phyloP scores from a whole-genome alignment of 2,113 vertebrate genomes.

The Limanda limanda region DNA sequence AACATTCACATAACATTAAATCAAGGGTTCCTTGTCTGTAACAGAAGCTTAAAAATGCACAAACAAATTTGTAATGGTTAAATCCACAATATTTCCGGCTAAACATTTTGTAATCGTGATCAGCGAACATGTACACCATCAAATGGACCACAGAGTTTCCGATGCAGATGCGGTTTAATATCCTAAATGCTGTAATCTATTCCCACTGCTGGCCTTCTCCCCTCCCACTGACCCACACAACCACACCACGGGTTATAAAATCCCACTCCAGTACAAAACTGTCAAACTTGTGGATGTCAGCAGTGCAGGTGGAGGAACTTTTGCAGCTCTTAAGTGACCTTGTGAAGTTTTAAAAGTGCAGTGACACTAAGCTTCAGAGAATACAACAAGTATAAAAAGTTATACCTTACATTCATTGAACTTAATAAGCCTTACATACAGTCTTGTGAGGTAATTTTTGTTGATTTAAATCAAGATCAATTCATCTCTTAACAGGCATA shows the following conservation, averaged over 20 bases:
- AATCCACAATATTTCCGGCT: conserved; percentile 6
- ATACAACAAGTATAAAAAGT: too few species aligned
- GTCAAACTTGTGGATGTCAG: conserved; percentile 14
- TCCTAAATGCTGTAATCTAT: conserved; percentile 73
- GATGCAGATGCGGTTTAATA: conserved; percentile 63
- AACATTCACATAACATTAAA: neutral
- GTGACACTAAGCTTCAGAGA: too few species aligned
- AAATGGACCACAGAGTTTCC: conserved; percentile 21
- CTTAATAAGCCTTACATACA: too few species aligned
- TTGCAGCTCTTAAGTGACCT: too few species aligned
- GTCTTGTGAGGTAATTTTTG: too few species aligned
- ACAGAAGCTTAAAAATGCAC: neutral
- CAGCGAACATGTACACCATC: conserved; percentile 20
- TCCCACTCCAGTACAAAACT: conserved; percentile 10
- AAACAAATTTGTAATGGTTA: neutral
- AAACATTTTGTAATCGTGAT: conserved; percentile 5
- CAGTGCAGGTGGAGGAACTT: neutral
- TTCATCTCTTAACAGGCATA: too few species aligned
- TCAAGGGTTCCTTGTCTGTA: neutral
- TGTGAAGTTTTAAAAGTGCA: too few species aligned
- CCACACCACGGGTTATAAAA: conserved; percentile 25
- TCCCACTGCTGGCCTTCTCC: conserved; percentile 37
- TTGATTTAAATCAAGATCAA: too few species aligned
- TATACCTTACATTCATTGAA: too few species aligned
- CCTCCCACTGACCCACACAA: conserved; percentile 1